Conservation (phyloP, 2,113 vertebrate genomes). For the Dascyllus trimaculatus region DNA sequence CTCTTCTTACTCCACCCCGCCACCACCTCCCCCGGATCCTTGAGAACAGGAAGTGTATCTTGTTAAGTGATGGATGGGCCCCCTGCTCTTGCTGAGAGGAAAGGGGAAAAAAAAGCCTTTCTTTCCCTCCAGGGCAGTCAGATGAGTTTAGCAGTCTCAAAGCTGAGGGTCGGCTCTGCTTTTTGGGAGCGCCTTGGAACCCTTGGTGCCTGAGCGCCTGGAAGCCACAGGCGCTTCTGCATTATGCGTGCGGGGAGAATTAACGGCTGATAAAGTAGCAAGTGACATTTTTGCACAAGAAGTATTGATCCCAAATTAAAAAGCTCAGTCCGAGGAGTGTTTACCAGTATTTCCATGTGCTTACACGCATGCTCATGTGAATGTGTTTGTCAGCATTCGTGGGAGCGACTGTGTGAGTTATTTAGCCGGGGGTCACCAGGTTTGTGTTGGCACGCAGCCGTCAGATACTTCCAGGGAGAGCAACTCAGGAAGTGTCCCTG, state of each 20-base stretch:
- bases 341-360: conserved; percentile 3
- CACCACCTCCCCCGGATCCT: conserved; percentile 75
- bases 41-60: conserved; percentile 94
- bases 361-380: neutral
- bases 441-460: conserved; percentile 72
- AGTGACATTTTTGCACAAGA: conserved; percentile 16
- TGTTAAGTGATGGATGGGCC: conserved; percentile 90
- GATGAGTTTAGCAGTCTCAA: conserved; percentile 84
- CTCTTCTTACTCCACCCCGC: conserved; percentile 71
- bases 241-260: conserved; percentile 48
- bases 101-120: conserved; percentile 80
- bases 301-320: conserved; percentile 16
- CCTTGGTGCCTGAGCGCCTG: conserved; percentile 60
- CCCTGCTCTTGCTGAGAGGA: conserved; percentile 84
- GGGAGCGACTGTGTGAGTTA: conserved; percentile 53
- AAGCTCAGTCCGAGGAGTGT: neutral
- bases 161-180: conserved; percentile 67
- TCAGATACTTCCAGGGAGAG: conserved; percentile 66
- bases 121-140: conserved; percentile 80
- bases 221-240: conserved; percentile 47
- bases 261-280: conserved; percentile 54
- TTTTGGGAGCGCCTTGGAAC: conserved; percentile 61
- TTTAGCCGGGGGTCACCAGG: conserved; percentile 74
- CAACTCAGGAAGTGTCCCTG: conserved; percentile 78
- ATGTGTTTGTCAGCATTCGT: conserved; percentile 35